phyloP scores from a whole-genome alignment of 1,140 invertebrate genomes.

The Drosophila busckii region DNA sequence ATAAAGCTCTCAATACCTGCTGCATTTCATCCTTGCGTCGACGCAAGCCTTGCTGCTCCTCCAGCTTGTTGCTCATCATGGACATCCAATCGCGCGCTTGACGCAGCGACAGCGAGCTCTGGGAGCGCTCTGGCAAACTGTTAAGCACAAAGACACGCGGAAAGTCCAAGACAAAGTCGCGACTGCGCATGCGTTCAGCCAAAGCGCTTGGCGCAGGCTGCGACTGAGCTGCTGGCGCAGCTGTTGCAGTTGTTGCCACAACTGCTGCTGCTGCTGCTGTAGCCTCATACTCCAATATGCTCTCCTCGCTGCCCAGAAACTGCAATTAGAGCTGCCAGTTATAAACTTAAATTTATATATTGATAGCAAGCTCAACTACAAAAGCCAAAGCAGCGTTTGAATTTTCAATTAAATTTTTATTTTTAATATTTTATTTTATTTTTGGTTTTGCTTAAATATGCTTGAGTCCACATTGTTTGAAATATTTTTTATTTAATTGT shows the following conservation, averaged over 20 bases:
- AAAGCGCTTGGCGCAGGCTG: constrained; percentile 20
- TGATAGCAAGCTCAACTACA: constrained; percentile 10
- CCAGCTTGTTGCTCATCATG: constrained; percentile 67
- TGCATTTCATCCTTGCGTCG: constrained; percentile 71
- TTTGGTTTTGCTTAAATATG: constrained; percentile 48
- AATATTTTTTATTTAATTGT: constrained; percentile 17
- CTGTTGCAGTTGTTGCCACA: neutral
- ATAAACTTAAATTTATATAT: no score
- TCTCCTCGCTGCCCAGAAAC: constrained; percentile 89
- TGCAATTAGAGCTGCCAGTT: constrained; percentile 29
- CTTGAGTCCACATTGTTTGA: constrained; percentile 54
- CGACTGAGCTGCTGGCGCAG: neutral
- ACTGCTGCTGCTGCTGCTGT: constrained; percentile 28
- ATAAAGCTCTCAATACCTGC: constrained; percentile 29
- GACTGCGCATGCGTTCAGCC: constrained; percentile 60
- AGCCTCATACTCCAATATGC: constrained; percentile 79
- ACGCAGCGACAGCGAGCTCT: constrained; percentile 65
- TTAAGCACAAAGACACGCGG: constrained; percentile 69
- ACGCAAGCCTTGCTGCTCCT: constrained; percentile 66
- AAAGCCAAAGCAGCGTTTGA: constrained; percentile 33
- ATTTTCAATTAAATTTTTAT: constrained; percentile 48
- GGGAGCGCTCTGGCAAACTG: constrained; percentile 62
- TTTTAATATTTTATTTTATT: constrained; percentile 31
- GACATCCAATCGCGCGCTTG: constrained; percentile 71
- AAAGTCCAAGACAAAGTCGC: constrained; percentile 73